phyloP scores from a whole-genome alignment of 2,888 invertebrate species.

The Gerris lacustris region DNA sequence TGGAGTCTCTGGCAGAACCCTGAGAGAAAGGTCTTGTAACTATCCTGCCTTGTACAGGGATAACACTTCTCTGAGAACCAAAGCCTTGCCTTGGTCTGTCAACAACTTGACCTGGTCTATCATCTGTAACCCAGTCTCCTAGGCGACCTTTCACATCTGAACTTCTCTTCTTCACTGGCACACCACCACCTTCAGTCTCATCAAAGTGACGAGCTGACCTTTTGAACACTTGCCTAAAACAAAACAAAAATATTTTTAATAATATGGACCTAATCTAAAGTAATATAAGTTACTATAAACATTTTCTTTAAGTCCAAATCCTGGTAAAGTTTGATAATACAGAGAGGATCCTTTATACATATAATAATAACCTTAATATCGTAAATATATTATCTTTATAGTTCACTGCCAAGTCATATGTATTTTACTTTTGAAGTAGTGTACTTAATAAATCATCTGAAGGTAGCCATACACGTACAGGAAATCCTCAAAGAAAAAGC shows the following conservation, averaged over 20 bases:
- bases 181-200: conserved; percentile 10
- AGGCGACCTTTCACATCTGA: conserved; percentile 14
- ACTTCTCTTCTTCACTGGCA: conserved; percentile 4
- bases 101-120: background rate
- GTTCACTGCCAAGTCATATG: too few species aligned
- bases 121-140: conserved; percentile 14
- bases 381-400: too few species aligned
- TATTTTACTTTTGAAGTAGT: too few species aligned
- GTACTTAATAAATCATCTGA: too few species aligned
- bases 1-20: too few species aligned
- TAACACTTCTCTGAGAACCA: background rate
- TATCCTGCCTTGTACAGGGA: conserved; percentile 1
- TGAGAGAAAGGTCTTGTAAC: conserved; percentile 6
- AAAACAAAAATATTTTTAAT: conserved; percentile 13
- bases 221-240: conserved; percentile 25
- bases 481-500: too few species aligned
- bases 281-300: too few species aligned
- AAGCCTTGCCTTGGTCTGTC: background rate
- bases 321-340: too few species aligned
- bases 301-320: too few species aligned
- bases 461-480: too few species aligned
- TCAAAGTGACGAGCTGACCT: conserved; percentile 22
- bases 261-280: background rate
- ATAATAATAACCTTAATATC: too few species aligned
- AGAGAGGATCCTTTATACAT: too few species aligned